These are phyloP conservation scores for Phymatocera aterrima DNA, from an alignment of 2,888 invertebrate species.

Conservation along the genomic window DNA sequence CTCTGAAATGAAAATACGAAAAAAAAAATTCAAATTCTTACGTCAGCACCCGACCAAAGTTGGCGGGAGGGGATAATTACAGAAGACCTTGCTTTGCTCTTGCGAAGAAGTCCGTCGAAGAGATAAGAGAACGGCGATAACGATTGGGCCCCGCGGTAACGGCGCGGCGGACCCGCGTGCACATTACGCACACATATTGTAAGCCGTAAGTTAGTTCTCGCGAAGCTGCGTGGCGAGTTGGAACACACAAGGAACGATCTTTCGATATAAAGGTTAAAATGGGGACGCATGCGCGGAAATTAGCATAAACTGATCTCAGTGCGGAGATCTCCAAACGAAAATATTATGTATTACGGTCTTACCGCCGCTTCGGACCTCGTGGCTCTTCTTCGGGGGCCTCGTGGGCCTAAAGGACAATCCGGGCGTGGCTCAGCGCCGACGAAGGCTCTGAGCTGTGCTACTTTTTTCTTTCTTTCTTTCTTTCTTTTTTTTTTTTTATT, in stretches of 20 bases:
- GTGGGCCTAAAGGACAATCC: constrained; percentile 53
- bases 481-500: constrained; percentile 27
- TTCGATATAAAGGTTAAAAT: constrained; percentile 52
- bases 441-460: constrained; percentile 47
- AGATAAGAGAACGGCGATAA: constrained; percentile 73
- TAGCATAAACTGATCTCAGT: constrained; percentile 64
- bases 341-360: constrained; percentile 59
- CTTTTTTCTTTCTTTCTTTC: constrained; percentile 9
- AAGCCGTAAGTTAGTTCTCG: background rate
- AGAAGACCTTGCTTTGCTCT: constrained; percentile 66
- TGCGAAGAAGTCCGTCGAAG: constrained; percentile 65
- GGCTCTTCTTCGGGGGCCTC: constrained; percentile 41
- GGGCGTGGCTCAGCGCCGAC: constrained; percentile 48
- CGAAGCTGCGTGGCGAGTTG: background rate
- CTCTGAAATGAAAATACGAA: background rate
- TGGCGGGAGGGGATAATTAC: constrained; percentile 69
- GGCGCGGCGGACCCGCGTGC: constrained; percentile 63
- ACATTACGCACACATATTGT: constrained; percentile 53
- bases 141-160: constrained; percentile 72
- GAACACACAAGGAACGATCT: constrained; percentile 17
- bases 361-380: constrained; percentile 41
- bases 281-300: constrained; percentile 58
- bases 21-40: constrained; percentile 32
- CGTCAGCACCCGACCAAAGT: constrained; percentile 18
- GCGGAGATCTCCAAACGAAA: constrained; percentile 60